phyloP scores from a whole-genome alignment of 2,888 invertebrate genomes.

The Tromatobia lineatoria region DNA sequence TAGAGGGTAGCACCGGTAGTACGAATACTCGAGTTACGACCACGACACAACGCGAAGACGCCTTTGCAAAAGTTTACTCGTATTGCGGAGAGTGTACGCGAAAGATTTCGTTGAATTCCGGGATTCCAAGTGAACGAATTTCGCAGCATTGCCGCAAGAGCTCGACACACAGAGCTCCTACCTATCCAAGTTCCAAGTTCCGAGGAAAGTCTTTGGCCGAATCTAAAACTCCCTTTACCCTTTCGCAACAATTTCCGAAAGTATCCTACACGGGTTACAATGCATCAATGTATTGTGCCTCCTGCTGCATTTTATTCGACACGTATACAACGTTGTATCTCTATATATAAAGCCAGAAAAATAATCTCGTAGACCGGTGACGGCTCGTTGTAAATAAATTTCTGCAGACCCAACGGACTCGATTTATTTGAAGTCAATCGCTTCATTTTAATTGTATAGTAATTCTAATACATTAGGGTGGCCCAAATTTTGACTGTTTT shows the following conservation, averaged over 20 bases:
- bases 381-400: no score
- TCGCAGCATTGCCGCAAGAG: background rate
- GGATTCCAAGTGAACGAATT: slow-evolving; percentile 52
- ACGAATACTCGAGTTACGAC: slow-evolving; percentile 48
- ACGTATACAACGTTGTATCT: background rate
- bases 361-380: no score
- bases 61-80: slow-evolving; percentile 43
- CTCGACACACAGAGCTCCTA: slow-evolving; percentile 3
- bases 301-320: background rate
- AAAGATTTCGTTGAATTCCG: slow-evolving; percentile 37
- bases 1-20: slow-evolving; percentile 1
- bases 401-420: no score
- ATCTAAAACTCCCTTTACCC: background rate
- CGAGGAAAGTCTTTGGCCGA: slow-evolving; percentile 19
- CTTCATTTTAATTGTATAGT: no score
- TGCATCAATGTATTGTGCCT: background rate
- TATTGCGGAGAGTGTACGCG: slow-evolving; percentile 29
- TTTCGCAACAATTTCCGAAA: slow-evolving; percentile 4
- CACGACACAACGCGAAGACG: slow-evolving; percentile 35
- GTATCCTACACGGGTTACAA: background rate
- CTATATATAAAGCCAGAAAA: background rate
- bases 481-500: no score
- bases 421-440: no score
- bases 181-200: slow-evolving; percentile 24
- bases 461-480: no score